Base-by-base conservation (phyloP, 2,888 invertebrate species). In the Cantharis flavilabris region DNA sequence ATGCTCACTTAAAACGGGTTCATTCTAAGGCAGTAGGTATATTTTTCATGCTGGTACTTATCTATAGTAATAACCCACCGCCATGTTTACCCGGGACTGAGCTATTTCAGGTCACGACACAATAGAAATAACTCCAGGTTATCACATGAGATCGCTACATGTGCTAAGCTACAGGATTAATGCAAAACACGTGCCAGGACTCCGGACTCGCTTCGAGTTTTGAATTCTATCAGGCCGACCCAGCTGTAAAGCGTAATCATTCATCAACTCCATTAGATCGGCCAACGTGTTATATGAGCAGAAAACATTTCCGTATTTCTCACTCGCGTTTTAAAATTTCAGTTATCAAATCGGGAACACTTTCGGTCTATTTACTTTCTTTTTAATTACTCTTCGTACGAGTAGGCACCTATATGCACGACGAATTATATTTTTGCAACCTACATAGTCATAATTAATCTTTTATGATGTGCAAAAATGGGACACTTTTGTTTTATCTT, bases 101-200 rank as follows among this genome's bases (percentile, higher is more conserved):
- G 83, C 84, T 83, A 85, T 84, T 84, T 82, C 82, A 80, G 85
- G 84, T 84, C 84, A 81, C 82, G 85, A 84, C 84, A 85, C 84
- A 84, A 84, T 84, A 83, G 81, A 85, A 84, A 85, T 86, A 86
- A 85, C 84, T 84, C 83, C 83, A 80, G 83, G 82, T 83, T 83
- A 83, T 82, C 83, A 79, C 79, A 81, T 80, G 83, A 79, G 81
- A 83, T 81, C 81, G 82, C 78, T 81, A 81, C 82, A 84, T 83
- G 83, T 83, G 84, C 82, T 81, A 82, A 83, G 82, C 81, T 78
- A 74, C 76, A 73, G 82, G 83, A 84, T 85, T 85, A 84, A 84
- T 84, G 83, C 84, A 82, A 83, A 83, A 83, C 83, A 79, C 79
- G 79, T 77, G 77, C 79, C 76, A 77, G 72, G 79, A 76, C 73